Evolutionary conservation across 2,888 invertebrate species (phyloP).

Genomic region (Acrobeloides nanus): DNA sequence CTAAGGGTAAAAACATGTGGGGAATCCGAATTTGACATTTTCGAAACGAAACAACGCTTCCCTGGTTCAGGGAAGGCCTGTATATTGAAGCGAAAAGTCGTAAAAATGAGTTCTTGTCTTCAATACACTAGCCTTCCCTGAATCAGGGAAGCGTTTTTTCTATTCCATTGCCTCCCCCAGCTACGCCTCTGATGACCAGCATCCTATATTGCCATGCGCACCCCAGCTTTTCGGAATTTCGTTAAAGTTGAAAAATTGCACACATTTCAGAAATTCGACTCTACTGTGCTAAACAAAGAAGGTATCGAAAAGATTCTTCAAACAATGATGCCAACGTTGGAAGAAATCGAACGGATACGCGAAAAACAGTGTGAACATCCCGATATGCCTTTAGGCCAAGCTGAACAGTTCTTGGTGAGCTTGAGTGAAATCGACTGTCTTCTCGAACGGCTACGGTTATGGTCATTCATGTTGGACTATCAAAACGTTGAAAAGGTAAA

Average conservation of each 20-base stretch:
- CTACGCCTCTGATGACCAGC: no score
- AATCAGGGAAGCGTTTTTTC: no score
- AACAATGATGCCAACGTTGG: slow-evolving; percentile 81
- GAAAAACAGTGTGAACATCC: slow-evolving; percentile 88
- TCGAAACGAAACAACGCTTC: no score
- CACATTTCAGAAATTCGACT: slow-evolving; percentile 90
- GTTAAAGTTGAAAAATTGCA: no score
- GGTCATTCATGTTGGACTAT: slow-evolving; percentile 98
- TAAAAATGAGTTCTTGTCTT: no score
- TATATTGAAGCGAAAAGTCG: no score
- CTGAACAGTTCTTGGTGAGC: slow-evolving; percentile 95
- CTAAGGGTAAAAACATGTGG: no score
- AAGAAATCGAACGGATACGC: slow-evolving; percentile 64
- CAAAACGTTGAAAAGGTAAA: slow-evolving; percentile 81
- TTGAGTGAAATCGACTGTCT: slow-evolving; percentile 90
- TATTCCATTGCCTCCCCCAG: no score
- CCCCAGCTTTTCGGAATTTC: no score
- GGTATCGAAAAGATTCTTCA: slow-evolving; percentile 73
- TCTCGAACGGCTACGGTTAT: slow-evolving; percentile 76
- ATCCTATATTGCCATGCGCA: not conserved
- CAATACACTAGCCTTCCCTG: no score
- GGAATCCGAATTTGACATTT: no score
- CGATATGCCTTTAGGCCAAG: slow-evolving; percentile 81
- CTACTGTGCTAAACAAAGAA: slow-evolving; percentile 90
- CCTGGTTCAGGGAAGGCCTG: no score